Conservation (phyloP, 2,797 vertebrate genomes). For the Streptopelia turtur region DNA sequence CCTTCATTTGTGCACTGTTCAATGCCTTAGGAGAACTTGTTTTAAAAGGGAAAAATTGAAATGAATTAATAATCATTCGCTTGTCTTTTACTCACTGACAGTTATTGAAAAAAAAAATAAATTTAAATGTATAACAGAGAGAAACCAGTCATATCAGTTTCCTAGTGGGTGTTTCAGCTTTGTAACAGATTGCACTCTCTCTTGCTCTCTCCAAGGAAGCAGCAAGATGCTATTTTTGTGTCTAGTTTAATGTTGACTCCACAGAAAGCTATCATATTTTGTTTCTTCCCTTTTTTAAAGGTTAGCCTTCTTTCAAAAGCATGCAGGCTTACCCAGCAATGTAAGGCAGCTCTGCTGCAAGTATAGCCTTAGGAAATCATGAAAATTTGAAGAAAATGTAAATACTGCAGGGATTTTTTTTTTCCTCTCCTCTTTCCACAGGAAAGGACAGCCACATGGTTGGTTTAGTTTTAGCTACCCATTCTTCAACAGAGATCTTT, state of each 20-base stretch:
- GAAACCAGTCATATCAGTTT: constrained; percentile 32
- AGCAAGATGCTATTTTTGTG: constrained; percentile 29
- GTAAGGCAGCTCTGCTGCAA: constrained; percentile 62
- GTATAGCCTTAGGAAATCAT: constrained; percentile 67
- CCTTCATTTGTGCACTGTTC: background rate
- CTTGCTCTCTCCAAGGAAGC: constrained; percentile 26
- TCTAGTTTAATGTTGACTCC: constrained; percentile 62
- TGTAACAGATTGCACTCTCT: constrained; percentile 23
- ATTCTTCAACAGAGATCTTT: background rate
- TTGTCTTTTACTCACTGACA: constrained; percentile 33
- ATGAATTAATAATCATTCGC: constrained; percentile 47
- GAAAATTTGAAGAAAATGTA: constrained; percentile 62
- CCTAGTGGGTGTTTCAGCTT: constrained; percentile 11
- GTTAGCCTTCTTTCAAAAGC: constrained; percentile 63
- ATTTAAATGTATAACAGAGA: background rate
- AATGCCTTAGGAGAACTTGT: constrained; percentile 2
- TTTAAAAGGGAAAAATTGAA: background rate
- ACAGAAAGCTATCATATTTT: background rate
- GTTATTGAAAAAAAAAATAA: constrained; percentile 40
- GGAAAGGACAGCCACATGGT: background rate
- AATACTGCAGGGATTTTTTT: constrained; percentile 23
- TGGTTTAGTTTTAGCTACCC: background rate
- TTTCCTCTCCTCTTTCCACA: background rate
- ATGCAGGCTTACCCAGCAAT: constrained; percentile 59
- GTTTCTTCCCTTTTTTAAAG: constrained; percentile 51